Base-by-base conservation (phyloP, 2,888 invertebrate species). In the Caenorhabditis doughertyi region DNA sequence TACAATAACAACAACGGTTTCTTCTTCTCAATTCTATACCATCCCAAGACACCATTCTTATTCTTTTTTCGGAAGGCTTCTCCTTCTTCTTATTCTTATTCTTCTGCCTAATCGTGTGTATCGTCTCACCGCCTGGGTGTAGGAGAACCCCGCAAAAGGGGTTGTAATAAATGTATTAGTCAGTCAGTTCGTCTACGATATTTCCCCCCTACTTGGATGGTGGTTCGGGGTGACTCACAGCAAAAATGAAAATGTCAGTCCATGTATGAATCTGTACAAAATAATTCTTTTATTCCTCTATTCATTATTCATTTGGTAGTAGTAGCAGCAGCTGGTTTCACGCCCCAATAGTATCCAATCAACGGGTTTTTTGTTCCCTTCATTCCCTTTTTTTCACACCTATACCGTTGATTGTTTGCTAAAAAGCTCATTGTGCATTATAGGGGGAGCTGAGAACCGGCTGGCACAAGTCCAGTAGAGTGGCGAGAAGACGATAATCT, bases 121-220 rank as follows among this genome's bases (percentile, higher is more conserved):
- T 77, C 68, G 77, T 77, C 77, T 77, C 77, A 77, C 67, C 62
- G 44, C 42, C 53, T 39, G 39, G 51, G 42, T 27, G 53, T 11
- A 55, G 60, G 49, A 44, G 3, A 18, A 18, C 73, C 44, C 53
- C 44, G 65, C 67, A 13, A n/a, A 47, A 18, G 4, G 74, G 65
- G 77, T 68, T 77, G 77, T 77, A 77, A 77, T 77, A 77, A 77
- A 77, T 70, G 77, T 77, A 77, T 77, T 77, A 77, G 77, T 65
- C 65, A 65, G 65, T 77, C 53, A 77, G 44, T 76, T n/a, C n/a
- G 76, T 76, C 76, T 64, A n/a, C n/a, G n/a, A n/a, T n/a, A n/a
- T n/a, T n/a, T n/a, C n/a, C n/a, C n/a, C 47, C 70, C 56, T 62
- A 39, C 44, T 72, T 60, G 51, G 73, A 44, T 58, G 21, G 51